Conservation (phyloP, 1,140 invertebrate species). For the Nasonia longicornis region DNA sequence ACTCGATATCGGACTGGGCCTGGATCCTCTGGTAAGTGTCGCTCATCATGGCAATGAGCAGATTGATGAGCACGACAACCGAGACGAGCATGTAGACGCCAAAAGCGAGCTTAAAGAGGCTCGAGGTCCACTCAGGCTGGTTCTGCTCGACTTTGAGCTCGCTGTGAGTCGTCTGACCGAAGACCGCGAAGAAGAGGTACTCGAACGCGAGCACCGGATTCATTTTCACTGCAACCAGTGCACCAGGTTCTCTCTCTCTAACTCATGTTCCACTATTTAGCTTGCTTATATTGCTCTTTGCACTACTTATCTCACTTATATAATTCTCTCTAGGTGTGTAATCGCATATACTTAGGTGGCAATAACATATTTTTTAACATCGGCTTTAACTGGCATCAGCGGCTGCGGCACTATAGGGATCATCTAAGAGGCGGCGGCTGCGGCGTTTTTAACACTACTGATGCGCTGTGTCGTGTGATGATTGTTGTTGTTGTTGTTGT, state of each 20-base stretch:
- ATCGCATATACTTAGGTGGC: background rate
- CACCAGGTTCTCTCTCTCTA: constrained; percentile 53
- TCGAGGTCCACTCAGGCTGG: constrained; percentile 80
- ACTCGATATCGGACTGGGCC: constrained; percentile 99
- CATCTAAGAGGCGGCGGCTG: constrained; percentile 15
- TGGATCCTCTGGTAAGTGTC: constrained; percentile 99
- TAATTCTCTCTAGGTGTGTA: background rate
- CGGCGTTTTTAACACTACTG: background rate
- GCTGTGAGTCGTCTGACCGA: constrained; percentile 93
- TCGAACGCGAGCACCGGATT: constrained; percentile 92
- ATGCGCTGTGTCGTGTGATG: background rate
- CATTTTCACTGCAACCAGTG: constrained; percentile 78
- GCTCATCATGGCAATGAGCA: constrained; percentile 99
- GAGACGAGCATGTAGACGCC: constrained; percentile 98
- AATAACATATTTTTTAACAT: no score
- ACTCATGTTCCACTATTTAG: background rate
- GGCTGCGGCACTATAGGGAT: constrained; percentile 29
- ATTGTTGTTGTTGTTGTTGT: background rate
- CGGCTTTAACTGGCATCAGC: background rate
- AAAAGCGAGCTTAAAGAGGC: constrained; percentile 88
- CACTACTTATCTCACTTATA: background rate
- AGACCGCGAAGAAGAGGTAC: constrained; percentile 97
- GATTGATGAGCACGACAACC: constrained; percentile 96
- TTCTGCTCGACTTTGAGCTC: constrained; percentile 78
- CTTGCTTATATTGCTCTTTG: background rate